Conservation (phyloP, 2,113 vertebrate genomes). For the Ciconia boyciana region DNA sequence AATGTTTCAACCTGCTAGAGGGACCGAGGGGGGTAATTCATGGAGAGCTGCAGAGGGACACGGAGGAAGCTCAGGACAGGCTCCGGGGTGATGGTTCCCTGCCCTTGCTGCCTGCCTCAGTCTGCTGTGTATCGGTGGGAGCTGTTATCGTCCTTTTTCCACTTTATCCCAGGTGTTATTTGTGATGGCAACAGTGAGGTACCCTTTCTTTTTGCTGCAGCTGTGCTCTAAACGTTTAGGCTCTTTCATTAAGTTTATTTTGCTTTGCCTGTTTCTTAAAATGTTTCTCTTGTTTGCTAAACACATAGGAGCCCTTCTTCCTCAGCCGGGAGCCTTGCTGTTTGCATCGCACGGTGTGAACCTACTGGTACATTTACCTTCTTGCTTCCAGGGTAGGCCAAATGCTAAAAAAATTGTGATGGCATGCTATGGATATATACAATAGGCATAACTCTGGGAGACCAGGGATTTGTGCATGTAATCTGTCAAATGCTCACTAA, state of each 20-base stretch:
- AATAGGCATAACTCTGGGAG: neutral
- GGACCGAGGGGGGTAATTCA: neutral
- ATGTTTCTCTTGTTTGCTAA: neutral
- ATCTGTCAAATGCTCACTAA: neutral
- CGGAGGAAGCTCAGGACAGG: neutral
- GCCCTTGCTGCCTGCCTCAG: neutral
- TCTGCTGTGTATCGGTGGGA: neutral
- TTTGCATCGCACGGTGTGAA: rapidly evolving
- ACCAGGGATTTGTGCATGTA: neutral
- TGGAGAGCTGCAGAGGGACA: neutral
- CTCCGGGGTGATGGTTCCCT: neutral
- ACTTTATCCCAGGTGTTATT: neutral
- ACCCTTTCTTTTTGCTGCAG: neutral
- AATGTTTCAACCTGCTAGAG: neutral
- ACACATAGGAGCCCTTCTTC: neutral
- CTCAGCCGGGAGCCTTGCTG: neutral
- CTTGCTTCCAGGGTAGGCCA: neutral
- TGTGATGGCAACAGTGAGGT: neutral
- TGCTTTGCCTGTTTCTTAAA: neutral
- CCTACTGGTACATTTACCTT: neutral
- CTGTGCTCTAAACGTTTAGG: neutral
- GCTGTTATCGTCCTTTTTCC: neutral
- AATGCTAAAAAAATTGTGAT: neutral
- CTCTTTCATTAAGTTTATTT: neutral
- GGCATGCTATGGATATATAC: neutral